These are phyloP conservation scores for Microcebus griseorufus DNA, from an alignment of 2,113 vertebrate genomes.

Conservation along the genomic window DNA sequence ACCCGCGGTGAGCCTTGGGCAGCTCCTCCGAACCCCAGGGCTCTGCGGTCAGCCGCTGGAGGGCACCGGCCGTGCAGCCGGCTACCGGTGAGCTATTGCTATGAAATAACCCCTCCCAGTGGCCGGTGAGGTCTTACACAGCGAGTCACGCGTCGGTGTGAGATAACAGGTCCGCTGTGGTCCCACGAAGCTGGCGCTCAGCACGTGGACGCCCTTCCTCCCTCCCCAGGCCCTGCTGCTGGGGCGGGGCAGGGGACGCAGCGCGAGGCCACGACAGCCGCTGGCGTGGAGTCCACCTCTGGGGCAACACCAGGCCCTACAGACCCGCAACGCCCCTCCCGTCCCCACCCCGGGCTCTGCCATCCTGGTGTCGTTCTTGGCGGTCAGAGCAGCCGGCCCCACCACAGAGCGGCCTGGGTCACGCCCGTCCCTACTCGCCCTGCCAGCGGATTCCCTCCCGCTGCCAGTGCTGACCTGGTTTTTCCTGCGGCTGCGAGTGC, in stretches of 20 bases:
- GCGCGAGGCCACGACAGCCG: accelerated
- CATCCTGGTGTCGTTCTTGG: not conserved
- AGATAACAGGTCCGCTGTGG: not conserved
- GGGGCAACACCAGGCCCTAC: not conserved
- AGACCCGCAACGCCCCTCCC: too few relatives aligned
- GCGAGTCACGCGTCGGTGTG: accelerated
- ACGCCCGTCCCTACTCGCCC: accelerated
- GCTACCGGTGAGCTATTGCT: not conserved
- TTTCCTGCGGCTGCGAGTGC: accelerated
- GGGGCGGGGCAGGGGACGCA: too few relatives aligned
- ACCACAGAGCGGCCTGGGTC: accelerated
- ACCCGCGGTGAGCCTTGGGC: accelerated
- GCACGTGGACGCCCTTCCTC: accelerated
- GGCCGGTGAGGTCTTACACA: accelerated
- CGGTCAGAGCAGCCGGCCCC: not conserved
- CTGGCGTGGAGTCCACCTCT: accelerated
- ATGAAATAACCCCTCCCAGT: accelerated
- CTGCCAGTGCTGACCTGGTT: not conserved
- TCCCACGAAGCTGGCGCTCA: not conserved
- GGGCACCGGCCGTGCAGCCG: too few relatives aligned
- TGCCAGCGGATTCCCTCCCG: accelerated
- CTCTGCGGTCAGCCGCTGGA: not conserved
- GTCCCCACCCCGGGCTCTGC: not conserved
- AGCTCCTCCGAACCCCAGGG: not conserved
- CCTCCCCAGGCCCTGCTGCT: too few relatives aligned